A percentile compares a stretch with the other conserved stretches of the same genome.
Conservation (phyloP, 2,888 invertebrate species). For the Digitonthophagus gazella region DNA sequence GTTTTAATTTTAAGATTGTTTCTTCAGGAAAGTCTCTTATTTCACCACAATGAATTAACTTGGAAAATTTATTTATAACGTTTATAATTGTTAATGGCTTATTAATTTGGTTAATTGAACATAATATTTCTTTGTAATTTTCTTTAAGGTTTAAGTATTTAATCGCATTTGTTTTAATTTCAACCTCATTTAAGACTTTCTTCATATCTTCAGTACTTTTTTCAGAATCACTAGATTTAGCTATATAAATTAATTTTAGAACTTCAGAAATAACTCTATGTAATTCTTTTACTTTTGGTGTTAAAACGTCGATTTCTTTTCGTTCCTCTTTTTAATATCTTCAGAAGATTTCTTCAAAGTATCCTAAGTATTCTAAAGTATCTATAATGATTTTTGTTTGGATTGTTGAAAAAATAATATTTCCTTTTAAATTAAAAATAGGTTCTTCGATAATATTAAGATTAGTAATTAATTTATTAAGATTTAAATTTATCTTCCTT, state of each 20-base stretch:
- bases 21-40: conserved; percentile 31
- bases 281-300: neutral
- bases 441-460: conserved; percentile 27
- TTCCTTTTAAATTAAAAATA: conserved; percentile 3
- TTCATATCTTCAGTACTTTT: neutral
- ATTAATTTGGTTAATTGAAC: conserved; percentile 8
- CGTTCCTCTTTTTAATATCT: neutral
- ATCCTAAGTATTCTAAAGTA: neutral
- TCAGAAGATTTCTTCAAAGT: neutral
- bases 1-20: conserved; percentile 28
- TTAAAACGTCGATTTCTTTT: neutral
- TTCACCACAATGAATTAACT: conserved; percentile 34
- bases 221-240: neutral
- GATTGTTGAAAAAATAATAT: neutral
- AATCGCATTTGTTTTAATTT: conserved; percentile 29
- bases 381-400: neutral
- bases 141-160: conserved; percentile 28
- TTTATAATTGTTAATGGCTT: conserved; percentile 50
- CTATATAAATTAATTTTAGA: neutral
- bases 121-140: conserved; percentile 38
- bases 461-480: conserved; percentile 11
- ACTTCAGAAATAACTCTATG: neutral
- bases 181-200: neutral
- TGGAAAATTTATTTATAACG: conserved; percentile 45
- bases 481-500: conserved; percentile 3